Base-by-base conservation (phyloP, 2,888 invertebrate species). In the Ceramica pisi region DNA sequence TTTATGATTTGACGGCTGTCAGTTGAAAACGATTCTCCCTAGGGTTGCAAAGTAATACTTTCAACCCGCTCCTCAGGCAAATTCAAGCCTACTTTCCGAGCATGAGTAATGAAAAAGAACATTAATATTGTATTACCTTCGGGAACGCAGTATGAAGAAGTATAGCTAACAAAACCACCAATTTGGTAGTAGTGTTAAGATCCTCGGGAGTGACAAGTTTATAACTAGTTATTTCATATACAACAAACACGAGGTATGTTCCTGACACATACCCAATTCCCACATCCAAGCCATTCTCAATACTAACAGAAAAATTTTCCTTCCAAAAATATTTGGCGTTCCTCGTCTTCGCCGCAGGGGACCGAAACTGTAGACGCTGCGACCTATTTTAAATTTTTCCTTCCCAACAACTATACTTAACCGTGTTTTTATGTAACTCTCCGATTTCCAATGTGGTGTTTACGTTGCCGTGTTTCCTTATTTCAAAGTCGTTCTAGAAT, bases 341-440 rank as follows among this genome's bases (percentile, higher is more conserved):
- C 64, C 65, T 35, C 77, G 71, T 80, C 50, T 60, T 70, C 90
- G 89, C 91, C 89, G 81, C 90, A 74, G 91, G 91, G 89, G 85
- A 88, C 84, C 70, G 89, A 82, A 88, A 89, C 87, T 84, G 86
- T 84, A 91, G 88, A 75, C 85, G 82, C n/a, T n/a, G 56, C 86
- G 90, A 90, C 90, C 91, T 88, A 91, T 91, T 93, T 93, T 87
- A 90, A 89, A 91, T 88, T 89, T 78, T 89, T 82, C 89, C 72
- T 75, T 71, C 62, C 77, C 78, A 61, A 68, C 80, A 86, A 89
- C 88, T 85, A 84, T 86, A 89, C 78, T 84, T 70, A 76, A 66
- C 41, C 50, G 64, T 83, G 87, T 91, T 90, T 92, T 88, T 86
- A 81, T 83, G 86, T 86, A 84, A 86, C 85, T 88, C 89, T 89